A percentile compares a stretch with the other conserved stretches of the same genome.
Conservation (phyloP, 2,797 vertebrate genomes). For the Paedocypris micromegethes region DNA sequence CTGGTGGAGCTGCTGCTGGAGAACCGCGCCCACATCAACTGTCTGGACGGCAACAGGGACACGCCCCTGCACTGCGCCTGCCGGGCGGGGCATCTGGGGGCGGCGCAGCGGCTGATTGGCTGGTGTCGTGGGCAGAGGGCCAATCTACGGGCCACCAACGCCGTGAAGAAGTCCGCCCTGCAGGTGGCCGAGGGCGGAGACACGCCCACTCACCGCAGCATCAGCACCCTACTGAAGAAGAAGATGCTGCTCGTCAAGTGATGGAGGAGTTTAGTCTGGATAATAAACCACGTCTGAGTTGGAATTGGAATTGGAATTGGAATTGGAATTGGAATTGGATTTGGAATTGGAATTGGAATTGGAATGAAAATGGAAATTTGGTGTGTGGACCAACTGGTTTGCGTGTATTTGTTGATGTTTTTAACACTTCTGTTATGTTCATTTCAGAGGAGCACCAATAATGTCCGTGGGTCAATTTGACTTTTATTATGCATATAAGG, state of each 20-base stretch:
- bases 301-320: too few relatives aligned
- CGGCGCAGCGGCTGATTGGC: conserved; percentile 55
- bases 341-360: too few relatives aligned
- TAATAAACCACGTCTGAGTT: too few relatives aligned
- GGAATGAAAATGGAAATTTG: too few relatives aligned
- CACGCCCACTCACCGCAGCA: conserved; percentile 59
- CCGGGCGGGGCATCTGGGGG: conserved; percentile 56
- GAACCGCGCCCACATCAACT: conserved; percentile 65
- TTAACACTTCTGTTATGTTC: too few relatives aligned
- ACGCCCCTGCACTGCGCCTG: conserved; percentile 71
- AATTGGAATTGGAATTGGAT: too few relatives aligned
- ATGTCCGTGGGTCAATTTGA: too few relatives aligned
- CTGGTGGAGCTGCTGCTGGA: conserved; percentile 61
- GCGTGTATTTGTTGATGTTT: too few relatives aligned
- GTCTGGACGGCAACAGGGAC: conserved; percentile 69
- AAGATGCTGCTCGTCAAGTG: conserved; percentile 75
- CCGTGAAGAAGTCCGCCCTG: conserved; percentile 68
- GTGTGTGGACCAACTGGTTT: too few relatives aligned
- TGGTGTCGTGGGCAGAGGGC: conserved; percentile 58
- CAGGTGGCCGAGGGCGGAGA: conserved; percentile 63
- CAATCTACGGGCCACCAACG: conserved; percentile 66
- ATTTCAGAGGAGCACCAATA: too few relatives aligned
- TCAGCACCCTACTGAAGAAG: conserved; percentile 66
- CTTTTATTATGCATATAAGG: too few relatives aligned
- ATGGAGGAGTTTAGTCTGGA: background rate